These are phyloP conservation scores for Myocastor coypus DNA, from an alignment of 2,113 vertebrate species.

Conservation along the genomic window DNA sequence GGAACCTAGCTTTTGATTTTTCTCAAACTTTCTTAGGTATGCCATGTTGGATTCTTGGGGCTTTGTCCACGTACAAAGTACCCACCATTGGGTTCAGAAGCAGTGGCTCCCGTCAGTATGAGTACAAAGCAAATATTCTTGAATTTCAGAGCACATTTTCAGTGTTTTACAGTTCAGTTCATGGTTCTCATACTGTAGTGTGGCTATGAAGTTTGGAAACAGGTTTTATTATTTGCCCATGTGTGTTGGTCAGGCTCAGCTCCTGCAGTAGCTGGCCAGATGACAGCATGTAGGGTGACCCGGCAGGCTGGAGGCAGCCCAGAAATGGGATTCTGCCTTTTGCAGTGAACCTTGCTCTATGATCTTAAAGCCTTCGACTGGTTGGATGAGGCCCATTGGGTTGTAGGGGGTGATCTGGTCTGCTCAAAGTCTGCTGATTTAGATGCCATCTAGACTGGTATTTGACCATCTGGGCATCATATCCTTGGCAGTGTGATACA, in stretches of 20 bases:
- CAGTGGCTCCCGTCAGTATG: not conserved
- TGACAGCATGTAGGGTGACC: not conserved
- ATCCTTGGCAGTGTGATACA: not conserved
- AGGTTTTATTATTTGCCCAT: not conserved
- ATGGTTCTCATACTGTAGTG: not conserved
- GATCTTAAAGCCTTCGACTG: not conserved
- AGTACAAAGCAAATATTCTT: not conserved
- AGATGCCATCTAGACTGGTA: not conserved
- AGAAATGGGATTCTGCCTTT: not conserved
- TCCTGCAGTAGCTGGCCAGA: not conserved
- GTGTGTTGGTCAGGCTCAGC: not conserved
- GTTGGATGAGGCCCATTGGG: not conserved
- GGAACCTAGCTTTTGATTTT: not conserved
- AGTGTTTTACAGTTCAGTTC: conserved; percentile 16
- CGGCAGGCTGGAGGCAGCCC: not conserved
- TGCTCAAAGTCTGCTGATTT: not conserved
- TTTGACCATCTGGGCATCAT: not conserved
- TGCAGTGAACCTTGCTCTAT: too few species aligned
- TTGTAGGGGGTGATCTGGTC: not conserved
- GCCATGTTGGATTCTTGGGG: not conserved
- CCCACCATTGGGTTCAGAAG: not conserved
- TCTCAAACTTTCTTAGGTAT: not conserved
- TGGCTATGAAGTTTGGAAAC: conserved; percentile 34
- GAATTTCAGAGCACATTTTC: not conserved
- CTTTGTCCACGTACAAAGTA: not conserved